Percentiles rank a stretch among this genome's conserved stretches.
Conservation (phyloP, 2,797 vertebrate species). For the Atherinosoma microstoma region DNA sequence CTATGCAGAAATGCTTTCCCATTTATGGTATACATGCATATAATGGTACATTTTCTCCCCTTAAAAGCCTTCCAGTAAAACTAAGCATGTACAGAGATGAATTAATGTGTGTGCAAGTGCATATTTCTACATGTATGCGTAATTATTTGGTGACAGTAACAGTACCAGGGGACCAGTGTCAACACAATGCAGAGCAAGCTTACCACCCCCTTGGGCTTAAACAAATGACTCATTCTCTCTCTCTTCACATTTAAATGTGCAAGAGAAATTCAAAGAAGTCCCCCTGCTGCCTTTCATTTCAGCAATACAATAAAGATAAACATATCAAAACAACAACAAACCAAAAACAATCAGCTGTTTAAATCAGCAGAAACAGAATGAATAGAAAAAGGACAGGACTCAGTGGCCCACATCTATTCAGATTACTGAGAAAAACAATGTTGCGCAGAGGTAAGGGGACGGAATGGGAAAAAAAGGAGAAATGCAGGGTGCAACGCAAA, state of each 20-base stretch:
- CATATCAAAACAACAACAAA: conserved; percentile 3
- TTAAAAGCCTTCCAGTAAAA: conserved; percentile 32
- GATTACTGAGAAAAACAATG: conserved; percentile 47
- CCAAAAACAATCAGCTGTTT: conserved; percentile 28
- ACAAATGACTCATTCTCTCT: conserved; percentile 66
- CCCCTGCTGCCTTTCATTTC: conserved; percentile 52
- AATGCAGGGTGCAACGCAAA: conserved; percentile 21
- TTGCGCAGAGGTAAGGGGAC: conserved; percentile 33
- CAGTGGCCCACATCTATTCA: conserved; percentile 44
- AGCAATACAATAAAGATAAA: conserved; percentile 6
- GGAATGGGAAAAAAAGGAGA: conserved; percentile 12
- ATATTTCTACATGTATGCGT: conserved; percentile 58
- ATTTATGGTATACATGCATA: conserved; percentile 20
- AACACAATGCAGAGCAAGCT: conserved; percentile 65
- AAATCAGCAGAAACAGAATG: conserved; percentile 47
- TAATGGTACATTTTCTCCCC: conserved; percentile 9
- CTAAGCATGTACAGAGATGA: conserved; percentile 18
- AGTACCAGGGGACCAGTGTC: conserved; percentile 66
- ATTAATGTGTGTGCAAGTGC: conserved; percentile 14
- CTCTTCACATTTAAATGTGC: conserved; percentile 58
- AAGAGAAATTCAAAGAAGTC: conserved; percentile 43
- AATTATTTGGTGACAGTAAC: conserved; percentile 65
- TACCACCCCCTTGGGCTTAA: conserved; percentile 66
- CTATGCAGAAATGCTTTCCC: conserved; percentile 38
- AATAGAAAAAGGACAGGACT: conserved; percentile 33